Conservation (phyloP, 2,888 invertebrate genomes). For the Linnaemya vulpina region DNA sequence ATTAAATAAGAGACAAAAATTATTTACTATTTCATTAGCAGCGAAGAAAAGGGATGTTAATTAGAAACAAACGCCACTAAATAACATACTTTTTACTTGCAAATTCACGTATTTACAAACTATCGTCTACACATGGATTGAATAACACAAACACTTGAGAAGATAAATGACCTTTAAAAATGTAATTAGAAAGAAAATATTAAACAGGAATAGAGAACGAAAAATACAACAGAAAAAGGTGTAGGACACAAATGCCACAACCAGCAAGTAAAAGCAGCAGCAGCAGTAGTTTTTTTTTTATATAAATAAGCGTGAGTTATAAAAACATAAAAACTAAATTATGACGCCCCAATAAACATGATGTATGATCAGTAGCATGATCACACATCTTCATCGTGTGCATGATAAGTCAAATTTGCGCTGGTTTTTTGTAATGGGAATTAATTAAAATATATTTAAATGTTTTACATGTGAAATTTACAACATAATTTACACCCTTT, state of each 20-base stretch:
- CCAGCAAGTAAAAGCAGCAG: neutral
- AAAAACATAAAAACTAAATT: constrained; percentile 63
- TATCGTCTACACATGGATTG: constrained; percentile 47
- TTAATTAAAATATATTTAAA: constrained; percentile 13
- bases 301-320: constrained; percentile 66
- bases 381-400: neutral
- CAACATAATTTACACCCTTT: constrained; percentile 59
- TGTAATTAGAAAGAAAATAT: constrained; percentile 27
- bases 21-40: constrained; percentile 18
- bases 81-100: neutral
- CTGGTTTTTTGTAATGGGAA: neutral
- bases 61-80: constrained; percentile 14
- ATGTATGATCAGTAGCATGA: constrained; percentile 42
- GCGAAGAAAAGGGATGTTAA: constrained; percentile 49
- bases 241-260: neutral
- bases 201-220: neutral
- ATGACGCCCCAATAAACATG: constrained; percentile 33
- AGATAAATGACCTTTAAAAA: constrained; percentile 29
- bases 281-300: neutral
- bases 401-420: neutral
- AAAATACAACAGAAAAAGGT: constrained; percentile 17
- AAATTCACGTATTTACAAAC: neutral
- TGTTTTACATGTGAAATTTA: constrained; percentile 32
- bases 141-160: constrained; percentile 14
- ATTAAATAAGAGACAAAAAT: constrained; percentile 11